A percentile compares a stretch with the other conserved stretches of the same genome.
phyloP scores from a whole-genome alignment of 2,797 vertebrate genomes.

The Acanthurus tractus region DNA sequence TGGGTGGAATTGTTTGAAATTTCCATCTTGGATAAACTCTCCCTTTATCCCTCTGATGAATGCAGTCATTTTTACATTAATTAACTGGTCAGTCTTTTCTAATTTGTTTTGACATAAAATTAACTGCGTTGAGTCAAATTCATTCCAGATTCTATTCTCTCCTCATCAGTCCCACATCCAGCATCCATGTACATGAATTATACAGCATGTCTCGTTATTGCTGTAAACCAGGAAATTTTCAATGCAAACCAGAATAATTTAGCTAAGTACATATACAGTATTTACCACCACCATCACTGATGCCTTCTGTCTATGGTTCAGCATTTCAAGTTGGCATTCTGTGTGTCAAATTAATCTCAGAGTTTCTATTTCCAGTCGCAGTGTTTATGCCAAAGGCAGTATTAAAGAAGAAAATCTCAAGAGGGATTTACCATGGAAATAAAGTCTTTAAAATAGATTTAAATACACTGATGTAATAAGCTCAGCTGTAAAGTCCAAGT shows the following conservation, averaged over 20 bases:
- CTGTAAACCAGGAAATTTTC: slow-evolving; percentile 12
- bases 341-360: slow-evolving; percentile 74
- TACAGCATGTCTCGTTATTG: neutral
- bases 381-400: slow-evolving; percentile 77
- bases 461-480: slow-evolving; percentile 54
- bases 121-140: neutral
- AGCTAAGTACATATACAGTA: slow-evolving; percentile 21
- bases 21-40: too few relatives aligned
- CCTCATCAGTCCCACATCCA: neutral
- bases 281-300: slow-evolving; percentile 35
- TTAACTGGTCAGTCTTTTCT: neutral
- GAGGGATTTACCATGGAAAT: slow-evolving; percentile 59
- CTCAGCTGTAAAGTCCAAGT: slow-evolving; percentile 25
- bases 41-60: neutral
- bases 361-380: slow-evolving; percentile 65
- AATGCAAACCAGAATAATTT: slow-evolving; percentile 28
- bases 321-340: slow-evolving; percentile 59
- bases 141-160: slow-evolving; percentile 2
- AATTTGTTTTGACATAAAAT: slow-evolving; percentile 18
- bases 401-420: slow-evolving; percentile 58
- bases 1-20: too few relatives aligned
- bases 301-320: slow-evolving; percentile 37
- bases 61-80: neutral
- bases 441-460: slow-evolving; percentile 60
- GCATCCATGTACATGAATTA: too few relatives aligned